These are phyloP conservation scores for Typhlichthys subterraneus DNA, from an alignment of 2,797 vertebrate species.

Conservation along the genomic window DNA sequence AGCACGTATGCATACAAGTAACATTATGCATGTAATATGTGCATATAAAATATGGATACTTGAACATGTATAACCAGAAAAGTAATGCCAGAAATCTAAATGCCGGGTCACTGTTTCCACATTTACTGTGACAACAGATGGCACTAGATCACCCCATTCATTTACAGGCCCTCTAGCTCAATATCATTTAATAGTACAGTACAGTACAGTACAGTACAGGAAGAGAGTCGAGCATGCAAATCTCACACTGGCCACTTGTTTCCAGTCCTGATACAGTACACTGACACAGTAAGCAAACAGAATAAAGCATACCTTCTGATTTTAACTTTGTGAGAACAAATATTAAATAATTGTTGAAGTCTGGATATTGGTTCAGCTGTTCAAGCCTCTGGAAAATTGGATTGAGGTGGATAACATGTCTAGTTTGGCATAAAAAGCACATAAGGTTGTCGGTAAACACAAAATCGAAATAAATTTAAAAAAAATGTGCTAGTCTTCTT, in stretches of 20 bases:
- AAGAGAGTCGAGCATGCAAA: too few relatives aligned
- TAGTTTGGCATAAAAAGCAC: too few relatives aligned
- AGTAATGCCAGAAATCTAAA: too few relatives aligned
- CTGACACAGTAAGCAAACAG: neutral
- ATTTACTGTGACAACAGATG: neutral
- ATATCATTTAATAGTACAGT: too few relatives aligned
- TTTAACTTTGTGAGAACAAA: slow-evolving; percentile 97
- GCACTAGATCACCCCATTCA: slow-evolving; percentile 47
- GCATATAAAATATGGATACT: too few relatives aligned
- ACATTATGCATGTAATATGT: too few relatives aligned
- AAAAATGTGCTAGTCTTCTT: too few relatives aligned
- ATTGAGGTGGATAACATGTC: neutral
- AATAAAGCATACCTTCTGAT: slow-evolving; percentile 87
- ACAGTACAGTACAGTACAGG: too few relatives aligned
- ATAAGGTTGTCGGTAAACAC: neutral
- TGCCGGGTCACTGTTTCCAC: slow-evolving; percentile 49
- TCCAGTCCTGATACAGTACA: neutral
- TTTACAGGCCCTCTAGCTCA: slow-evolving; percentile 8
- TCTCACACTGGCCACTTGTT: neutral
- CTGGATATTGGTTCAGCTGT: slow-evolving; percentile 96
- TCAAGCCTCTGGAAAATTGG: slow-evolving; percentile 87
- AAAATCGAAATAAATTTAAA: too few relatives aligned
- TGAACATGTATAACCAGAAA: too few relatives aligned
- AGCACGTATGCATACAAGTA: too few relatives aligned
- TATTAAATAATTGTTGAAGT: slow-evolving; percentile 99